Evolutionary conservation across 2,113 vertebrate species (phyloP), one percentile per base, ranked within the genome.

Genomic region (Colossoma macropomum): DNA sequence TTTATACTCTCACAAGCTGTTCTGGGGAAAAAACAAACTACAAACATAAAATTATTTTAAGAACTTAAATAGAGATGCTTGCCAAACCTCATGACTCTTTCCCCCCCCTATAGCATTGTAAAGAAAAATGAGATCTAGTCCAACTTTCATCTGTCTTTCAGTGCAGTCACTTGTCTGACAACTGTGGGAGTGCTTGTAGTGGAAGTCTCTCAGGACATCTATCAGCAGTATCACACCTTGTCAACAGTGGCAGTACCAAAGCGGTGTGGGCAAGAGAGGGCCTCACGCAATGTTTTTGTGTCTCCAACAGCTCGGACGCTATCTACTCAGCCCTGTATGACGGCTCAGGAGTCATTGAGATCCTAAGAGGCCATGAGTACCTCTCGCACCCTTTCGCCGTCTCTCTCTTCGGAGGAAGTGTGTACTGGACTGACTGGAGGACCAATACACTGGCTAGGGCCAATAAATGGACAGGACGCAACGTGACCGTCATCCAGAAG

Each of bases 351-450:
- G 96, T 97, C 94, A 97, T 98, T 70, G 98, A 99, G 93, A 97
- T 99, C 86, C 95, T 99, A 50, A 90, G 94, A 72, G 97, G 97
- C 70, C 98, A 99, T 7, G 98, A 99, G 72, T 99, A 98, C 85
- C 95, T 99, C 80, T 99, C 98, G 28, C 98, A 99, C 86, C 98
- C 98, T 7, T 99, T 99, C 85, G 98, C 98, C 8, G 97, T 99
- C 54, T 98, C 98, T 82, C 91, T 99, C 0, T 99, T 96, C 75
- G 98, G 97, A 83, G 98, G 97, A 85, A 96, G 96, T 45, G 97
- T 99, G 1, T 99, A 98, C 84, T 99, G 98, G 98, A 99, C 98
- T 0, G 98, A 99, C 72, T 99, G 98, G 98, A 93, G 97, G 86
- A 99, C 98, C n/a, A 99, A 99, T 76, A 99, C 97, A 1, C 91